Percentiles rank a stretch among this genome's conserved stretches.
phyloP scores from a whole-genome alignment of 2,113 vertebrate species.

The Caranx melampygus region DNA sequence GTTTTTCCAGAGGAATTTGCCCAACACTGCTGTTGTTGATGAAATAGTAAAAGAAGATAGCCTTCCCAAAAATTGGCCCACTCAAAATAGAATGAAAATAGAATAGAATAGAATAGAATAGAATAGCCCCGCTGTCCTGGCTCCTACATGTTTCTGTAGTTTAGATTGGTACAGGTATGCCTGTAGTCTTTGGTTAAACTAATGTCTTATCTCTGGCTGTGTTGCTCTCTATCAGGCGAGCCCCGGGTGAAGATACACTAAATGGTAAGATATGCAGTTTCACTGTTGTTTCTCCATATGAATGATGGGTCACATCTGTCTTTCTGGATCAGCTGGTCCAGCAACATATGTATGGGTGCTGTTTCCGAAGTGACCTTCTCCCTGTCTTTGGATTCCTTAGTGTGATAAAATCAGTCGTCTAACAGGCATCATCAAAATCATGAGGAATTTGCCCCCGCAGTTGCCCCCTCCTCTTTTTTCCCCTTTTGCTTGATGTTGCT shows the following conservation, averaged over 20 bases:
- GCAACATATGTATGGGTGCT: not conserved
- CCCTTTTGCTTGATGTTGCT: too few relatives aligned
- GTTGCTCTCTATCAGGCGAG: slow-evolving; percentile 60
- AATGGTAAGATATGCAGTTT: slow-evolving; percentile 68
- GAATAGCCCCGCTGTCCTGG: too few relatives aligned
- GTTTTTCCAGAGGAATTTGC: too few relatives aligned
- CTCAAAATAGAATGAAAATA: too few relatives aligned
- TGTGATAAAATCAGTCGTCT: not conserved
- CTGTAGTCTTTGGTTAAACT: not conserved
- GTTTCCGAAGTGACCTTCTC: slow-evolving; percentile 1
- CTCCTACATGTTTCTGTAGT: too few relatives aligned
- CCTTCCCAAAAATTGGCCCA: too few relatives aligned
- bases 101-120: too few relatives aligned
- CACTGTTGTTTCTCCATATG: slow-evolving; percentile 8
- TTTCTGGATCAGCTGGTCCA: slow-evolving; percentile 18
- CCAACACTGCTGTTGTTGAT: too few relatives aligned
- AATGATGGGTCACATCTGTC: not conserved
- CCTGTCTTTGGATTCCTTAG: not conserved
- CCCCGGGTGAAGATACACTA: slow-evolving; percentile 73
- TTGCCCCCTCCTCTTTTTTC: too few relatives aligned
- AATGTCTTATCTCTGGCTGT: slow-evolving; percentile 1
- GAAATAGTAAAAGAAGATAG: too few relatives aligned
- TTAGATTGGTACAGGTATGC: not conserved
- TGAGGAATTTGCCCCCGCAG: not conserved
- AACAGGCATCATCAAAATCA: not conserved